Conservation (phyloP, 2,797 vertebrate genomes). For the Onychomys leucogaster region DNA sequence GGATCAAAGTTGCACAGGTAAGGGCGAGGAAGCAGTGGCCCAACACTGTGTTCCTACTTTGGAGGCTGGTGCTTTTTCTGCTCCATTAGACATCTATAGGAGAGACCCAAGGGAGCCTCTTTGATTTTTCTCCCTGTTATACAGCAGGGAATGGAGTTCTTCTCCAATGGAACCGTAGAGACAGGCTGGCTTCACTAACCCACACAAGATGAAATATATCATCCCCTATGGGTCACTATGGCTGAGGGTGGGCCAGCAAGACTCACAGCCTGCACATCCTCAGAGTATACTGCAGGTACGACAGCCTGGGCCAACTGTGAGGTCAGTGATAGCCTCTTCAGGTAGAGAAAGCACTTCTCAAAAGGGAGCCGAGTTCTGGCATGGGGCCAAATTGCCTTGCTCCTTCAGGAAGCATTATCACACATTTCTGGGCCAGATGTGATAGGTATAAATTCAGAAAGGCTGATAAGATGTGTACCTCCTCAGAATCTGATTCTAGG, state of each 20-base stretch:
- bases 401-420: not conserved
- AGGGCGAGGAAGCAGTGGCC: not conserved
- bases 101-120: not conserved
- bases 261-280: not conserved
- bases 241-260: not conserved
- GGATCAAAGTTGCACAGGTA: not conserved
- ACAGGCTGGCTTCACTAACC: not conserved
- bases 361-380: not conserved
- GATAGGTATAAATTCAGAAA: not conserved
- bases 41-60: not conserved
- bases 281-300: not conserved
- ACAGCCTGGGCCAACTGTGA: not conserved
- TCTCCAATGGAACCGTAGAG: not conserved
- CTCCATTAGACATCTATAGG: not conserved
- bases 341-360: not conserved
- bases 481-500: constrained; percentile 16
- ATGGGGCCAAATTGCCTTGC: not conserved
- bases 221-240: not conserved
- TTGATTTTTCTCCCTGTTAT: not conserved
- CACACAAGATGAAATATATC: not conserved
- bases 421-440: not conserved
- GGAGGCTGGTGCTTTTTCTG: not conserved
- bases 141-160: not conserved
- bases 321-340: not conserved
- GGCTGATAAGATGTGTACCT: not conserved